Evolutionary conservation across 2,888 invertebrate genomes (phyloP).

Genomic region (Ennomos fuscantarius): DNA sequence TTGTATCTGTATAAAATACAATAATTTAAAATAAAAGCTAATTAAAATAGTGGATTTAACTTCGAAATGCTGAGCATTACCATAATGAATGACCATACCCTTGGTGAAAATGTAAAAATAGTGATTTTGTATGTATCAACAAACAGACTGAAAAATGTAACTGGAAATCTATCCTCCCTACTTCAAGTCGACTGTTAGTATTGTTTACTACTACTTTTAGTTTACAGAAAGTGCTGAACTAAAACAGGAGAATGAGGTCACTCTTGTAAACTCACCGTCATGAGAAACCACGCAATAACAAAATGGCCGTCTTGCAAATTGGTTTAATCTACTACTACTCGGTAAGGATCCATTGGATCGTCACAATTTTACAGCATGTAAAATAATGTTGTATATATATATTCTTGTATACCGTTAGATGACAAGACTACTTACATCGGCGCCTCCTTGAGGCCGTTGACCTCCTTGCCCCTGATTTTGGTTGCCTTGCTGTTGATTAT

Average conservation of each 20-base stretch:
- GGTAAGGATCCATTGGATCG: too few species aligned
- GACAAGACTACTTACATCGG: constrained; percentile 56
- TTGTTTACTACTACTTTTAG: too few species aligned
- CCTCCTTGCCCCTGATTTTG: constrained; percentile 69
- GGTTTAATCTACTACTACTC: too few species aligned
- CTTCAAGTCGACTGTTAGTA: too few species aligned
- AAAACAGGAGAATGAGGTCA: constrained; percentile 11
- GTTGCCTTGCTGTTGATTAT: constrained; percentile 55
- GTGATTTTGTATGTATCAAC: too few species aligned
- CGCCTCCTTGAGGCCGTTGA: constrained; percentile 67
- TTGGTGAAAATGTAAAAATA: too few species aligned
- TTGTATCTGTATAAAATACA: constrained; percentile 26
- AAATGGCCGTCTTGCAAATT: constrained; percentile 45
- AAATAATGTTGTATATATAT: neutral
- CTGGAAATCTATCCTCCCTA: too few species aligned
- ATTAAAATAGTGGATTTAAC: too few species aligned
- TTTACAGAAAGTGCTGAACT: too few species aligned
- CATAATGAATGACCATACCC: too few species aligned
- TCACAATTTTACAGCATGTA: neutral
- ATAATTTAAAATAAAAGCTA: neutral
- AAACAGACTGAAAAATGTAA: too few species aligned
- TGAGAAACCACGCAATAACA: constrained; percentile 34
- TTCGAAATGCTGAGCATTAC: too few species aligned
- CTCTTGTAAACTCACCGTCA: constrained; percentile 1
- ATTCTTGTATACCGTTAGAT: constrained; percentile 3